Conservation (phyloP, 2,113 vertebrate species). For the Epinephelus cyanopodus region DNA sequence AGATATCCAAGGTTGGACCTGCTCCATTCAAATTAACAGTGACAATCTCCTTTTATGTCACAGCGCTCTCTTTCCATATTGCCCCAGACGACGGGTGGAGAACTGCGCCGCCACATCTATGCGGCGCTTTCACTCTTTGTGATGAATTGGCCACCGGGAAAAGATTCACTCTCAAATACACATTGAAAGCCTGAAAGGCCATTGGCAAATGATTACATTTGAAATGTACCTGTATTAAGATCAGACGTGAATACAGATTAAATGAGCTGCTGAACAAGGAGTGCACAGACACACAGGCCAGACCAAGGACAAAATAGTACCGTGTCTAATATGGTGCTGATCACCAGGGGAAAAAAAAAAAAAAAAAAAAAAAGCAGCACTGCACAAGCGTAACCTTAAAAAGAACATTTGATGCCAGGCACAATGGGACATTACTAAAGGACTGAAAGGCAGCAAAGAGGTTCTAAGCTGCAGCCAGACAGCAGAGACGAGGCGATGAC, state of each 20-base stretch:
- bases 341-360: conserved; percentile 3
- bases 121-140: conserved; percentile 22
- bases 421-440: conserved; percentile 30
- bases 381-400: conserved; percentile 1
- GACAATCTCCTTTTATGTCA: conserved; percentile 25
- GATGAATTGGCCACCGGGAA: background rate
- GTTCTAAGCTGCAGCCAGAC: conserved; percentile 3
- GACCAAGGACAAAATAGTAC: conserved; percentile 34
- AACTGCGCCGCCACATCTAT: background rate
- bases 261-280: conserved; percentile 1
- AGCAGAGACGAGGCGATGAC: background rate
- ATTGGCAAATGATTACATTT: conserved; percentile 32
- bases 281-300: conserved; percentile 2
- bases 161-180: conserved; percentile 2
- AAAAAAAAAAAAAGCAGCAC: conserved; percentile 12
- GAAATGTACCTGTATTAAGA: conserved; percentile 39
- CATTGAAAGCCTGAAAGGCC: conserved; percentile 32
- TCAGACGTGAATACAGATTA: conserved; percentile 28
- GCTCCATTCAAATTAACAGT: conserved; percentile 10
- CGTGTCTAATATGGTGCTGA: conserved; percentile 14
- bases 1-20: conserved; percentile 15
- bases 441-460: conserved; percentile 33
- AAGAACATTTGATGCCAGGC: conserved; percentile 13
- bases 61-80: background rate
- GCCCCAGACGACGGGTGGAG: background rate